Percentiles rank a stretch among this genome's conserved stretches.
Evolutionary conservation across 2,888 invertebrate species (phyloP).

Genomic region (Torymus tubicola): DNA sequence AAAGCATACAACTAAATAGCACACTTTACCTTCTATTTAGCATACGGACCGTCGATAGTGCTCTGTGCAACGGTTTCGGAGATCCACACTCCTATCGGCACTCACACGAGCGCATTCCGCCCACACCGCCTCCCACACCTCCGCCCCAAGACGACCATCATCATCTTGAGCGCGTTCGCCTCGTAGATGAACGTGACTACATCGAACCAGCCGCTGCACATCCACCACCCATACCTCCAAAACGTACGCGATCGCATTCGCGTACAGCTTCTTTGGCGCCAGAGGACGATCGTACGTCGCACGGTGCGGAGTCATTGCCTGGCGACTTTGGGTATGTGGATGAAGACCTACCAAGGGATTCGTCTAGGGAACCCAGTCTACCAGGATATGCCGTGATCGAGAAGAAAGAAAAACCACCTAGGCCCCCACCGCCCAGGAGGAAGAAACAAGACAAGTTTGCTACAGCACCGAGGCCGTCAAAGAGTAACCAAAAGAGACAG

Average conservation of each 20-base stretch:
- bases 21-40: constrained; percentile 15
- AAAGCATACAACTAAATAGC: background rate
- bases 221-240: constrained; percentile 80
- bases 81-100: constrained; percentile 15
- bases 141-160: constrained; percentile 8
- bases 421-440: constrained; percentile 81
- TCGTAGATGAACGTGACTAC: constrained; percentile 80
- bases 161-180: background rate
- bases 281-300: constrained; percentile 85
- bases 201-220: constrained; percentile 65
- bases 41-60: constrained; percentile 51
- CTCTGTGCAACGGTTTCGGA: constrained; percentile 64
- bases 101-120: constrained; percentile 44
- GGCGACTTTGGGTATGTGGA: constrained; percentile 75
- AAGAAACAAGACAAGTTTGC: constrained; percentile 80
- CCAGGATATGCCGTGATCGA: constrained; percentile 88
- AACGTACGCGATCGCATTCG: constrained; percentile 77
- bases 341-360: constrained; percentile 75
- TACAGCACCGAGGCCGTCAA: constrained; percentile 80
- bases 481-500: constrained; percentile 79
- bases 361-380: constrained; percentile 71
- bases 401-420: constrained; percentile 81
- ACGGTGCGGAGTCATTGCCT: constrained; percentile 83
- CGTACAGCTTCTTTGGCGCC: constrained; percentile 75
- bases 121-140: constrained; percentile 53